Evolutionary conservation across 2,888 invertebrate genomes (phyloP).

Genomic region (Morpho helenor): DNA sequence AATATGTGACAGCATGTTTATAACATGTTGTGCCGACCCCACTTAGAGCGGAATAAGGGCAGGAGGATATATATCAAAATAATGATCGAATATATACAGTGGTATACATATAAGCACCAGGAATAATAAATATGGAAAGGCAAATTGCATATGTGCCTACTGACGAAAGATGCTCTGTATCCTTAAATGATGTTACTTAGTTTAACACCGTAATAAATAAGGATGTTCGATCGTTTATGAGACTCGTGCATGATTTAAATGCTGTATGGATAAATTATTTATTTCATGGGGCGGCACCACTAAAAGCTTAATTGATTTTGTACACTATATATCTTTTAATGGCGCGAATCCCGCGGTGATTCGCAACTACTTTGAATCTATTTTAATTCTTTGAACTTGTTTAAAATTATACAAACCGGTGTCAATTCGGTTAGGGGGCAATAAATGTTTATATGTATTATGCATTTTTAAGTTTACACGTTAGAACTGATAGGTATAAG

Average conservation of each 20-base stretch:
- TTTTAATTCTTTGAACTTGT: too few relatives aligned
- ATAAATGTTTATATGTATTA: too few relatives aligned
- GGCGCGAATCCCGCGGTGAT: slow-evolving; percentile 32
- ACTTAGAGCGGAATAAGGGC: too few relatives aligned
- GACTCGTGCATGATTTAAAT: slow-evolving; percentile 30
- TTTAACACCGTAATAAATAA: slow-evolving; percentile 21
- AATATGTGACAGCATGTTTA: too few relatives aligned
- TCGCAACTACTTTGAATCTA: slow-evolving; percentile 15
- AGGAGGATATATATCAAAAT: too few relatives aligned
- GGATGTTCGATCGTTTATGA: slow-evolving; percentile 20
- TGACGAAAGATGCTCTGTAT: neutral
- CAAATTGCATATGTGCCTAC: too few relatives aligned
- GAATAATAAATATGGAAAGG: neutral
- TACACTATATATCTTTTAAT: slow-evolving; percentile 47
- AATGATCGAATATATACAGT: too few relatives aligned
- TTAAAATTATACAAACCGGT: too few relatives aligned
- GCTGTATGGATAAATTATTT: slow-evolving; percentile 45
- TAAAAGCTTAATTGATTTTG: slow-evolving; percentile 62
- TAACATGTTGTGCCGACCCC: too few relatives aligned
- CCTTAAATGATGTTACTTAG: slow-evolving; percentile 7
- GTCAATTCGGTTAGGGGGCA: too few relatives aligned
- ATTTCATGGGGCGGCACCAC: slow-evolving; percentile 40
- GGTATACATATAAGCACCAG: neutral
- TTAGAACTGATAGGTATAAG: too few relatives aligned
- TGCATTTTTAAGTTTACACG: too few relatives aligned